Percentiles rank a stretch among this genome's conserved stretches.
Conservation (phyloP, 2,888 invertebrate genomes). For the Alitta virens region DNA sequence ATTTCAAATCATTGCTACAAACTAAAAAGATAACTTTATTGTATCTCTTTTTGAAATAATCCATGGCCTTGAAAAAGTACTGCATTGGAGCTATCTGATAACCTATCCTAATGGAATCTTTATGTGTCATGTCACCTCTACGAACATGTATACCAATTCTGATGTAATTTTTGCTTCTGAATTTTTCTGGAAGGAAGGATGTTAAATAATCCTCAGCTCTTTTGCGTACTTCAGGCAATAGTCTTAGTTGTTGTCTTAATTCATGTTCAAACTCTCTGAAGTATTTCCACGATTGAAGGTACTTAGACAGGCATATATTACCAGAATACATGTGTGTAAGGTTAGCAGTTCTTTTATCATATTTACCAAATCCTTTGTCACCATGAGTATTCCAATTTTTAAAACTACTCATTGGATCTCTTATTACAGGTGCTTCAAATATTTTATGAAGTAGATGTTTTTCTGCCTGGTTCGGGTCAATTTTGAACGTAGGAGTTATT, state of each 20-base stretch:
- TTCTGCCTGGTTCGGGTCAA: too few species aligned
- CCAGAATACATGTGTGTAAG: background rate
- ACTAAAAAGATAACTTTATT: constrained; percentile 44
- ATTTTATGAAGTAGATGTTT: too few species aligned
- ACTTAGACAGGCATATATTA: constrained; percentile 31
- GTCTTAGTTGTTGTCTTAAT: constrained; percentile 35
- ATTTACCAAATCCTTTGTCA: too few species aligned
- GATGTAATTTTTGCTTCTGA: constrained; percentile 12
- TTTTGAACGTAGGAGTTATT: too few species aligned
- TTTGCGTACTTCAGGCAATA: constrained; percentile 28
- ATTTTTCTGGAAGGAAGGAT: constrained; percentile 19
- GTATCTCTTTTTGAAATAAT: constrained; percentile 35
- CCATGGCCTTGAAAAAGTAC: constrained; percentile 48
- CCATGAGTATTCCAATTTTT: too few species aligned
- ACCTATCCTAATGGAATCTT: constrained; percentile 43
- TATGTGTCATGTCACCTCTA: constrained; percentile 53
- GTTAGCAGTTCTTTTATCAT: constrained; percentile 18
- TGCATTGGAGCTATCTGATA: constrained; percentile 49
- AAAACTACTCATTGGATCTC: too few species aligned
- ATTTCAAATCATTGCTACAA: constrained; percentile 51
- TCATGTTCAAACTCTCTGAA: constrained; percentile 32
- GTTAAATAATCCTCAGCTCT: constrained; percentile 29
- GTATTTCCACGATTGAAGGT: constrained; percentile 44
- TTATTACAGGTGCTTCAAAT: too few species aligned
- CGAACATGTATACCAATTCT: constrained; percentile 53